Evolutionary conservation across 2,797 vertebrate species (phyloP).

Genomic region (Hypotaenidia philippensis): DNA sequence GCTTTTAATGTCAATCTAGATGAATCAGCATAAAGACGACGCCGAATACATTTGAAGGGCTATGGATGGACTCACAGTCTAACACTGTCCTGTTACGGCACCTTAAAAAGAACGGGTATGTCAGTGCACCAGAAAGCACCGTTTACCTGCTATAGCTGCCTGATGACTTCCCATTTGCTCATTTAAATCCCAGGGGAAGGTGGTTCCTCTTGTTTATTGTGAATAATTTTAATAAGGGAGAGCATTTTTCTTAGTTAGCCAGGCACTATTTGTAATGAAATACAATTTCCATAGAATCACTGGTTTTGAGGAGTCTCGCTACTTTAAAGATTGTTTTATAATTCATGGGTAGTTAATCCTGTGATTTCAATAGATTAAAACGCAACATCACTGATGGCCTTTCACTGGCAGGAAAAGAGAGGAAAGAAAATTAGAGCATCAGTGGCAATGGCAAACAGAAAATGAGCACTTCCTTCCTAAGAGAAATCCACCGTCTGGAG

Average conservation of each 20-base stretch:
- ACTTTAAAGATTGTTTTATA: not conserved
- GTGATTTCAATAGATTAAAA: not conserved
- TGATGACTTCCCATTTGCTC: not conserved
- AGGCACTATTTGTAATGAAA: not conserved
- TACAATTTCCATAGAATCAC: not conserved
- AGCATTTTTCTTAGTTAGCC: not conserved
- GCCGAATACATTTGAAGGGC: not conserved
- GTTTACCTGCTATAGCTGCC: accelerated
- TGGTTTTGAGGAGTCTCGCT: not conserved
- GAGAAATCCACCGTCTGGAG: not conserved
- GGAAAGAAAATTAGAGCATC: not conserved
- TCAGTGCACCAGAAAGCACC: not conserved
- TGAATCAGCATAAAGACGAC: slow-evolving; percentile 10
- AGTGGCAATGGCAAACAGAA: not conserved
- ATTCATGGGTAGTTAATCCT: not conserved
- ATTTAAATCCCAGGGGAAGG: not conserved
- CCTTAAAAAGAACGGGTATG: not conserved
- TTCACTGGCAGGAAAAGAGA: not conserved
- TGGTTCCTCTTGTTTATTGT: not conserved
- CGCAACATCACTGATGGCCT: not conserved
- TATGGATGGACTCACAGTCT: not conserved
- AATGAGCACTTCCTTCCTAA: not conserved
- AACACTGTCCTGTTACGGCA: not conserved
- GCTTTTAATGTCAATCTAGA: slow-evolving; percentile 35
- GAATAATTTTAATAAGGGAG: not conserved